A percentile compares a stretch with the other conserved stretches of the same genome.
These are phyloP conservation scores for Philantomba maxwellii DNA, from an alignment of 2,113 vertebrate species.

Conservation along the genomic window DNA sequence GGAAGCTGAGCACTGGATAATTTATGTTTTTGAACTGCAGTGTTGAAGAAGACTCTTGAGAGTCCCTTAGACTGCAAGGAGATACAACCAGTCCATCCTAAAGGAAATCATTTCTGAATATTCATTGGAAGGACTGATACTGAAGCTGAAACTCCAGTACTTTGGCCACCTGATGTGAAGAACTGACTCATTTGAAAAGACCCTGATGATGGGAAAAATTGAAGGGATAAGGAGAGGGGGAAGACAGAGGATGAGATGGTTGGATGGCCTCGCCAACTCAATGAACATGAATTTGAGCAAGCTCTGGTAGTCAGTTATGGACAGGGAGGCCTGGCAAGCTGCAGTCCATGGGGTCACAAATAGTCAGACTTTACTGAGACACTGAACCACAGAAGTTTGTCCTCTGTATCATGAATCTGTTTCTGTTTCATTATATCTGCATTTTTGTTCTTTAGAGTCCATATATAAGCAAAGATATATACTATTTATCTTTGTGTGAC, in stretches of 20 bases:
- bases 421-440: background rate
- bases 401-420: background rate
- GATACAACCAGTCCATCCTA: background rate
- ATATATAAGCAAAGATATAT: background rate
- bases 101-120: background rate
- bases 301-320: background rate
- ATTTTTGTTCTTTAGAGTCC: background rate
- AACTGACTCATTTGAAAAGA: background rate
- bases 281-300: background rate
- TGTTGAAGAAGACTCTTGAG: background rate
- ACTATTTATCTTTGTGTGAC: background rate
- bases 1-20: background rate
- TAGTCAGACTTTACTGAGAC: background rate
- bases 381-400: background rate
- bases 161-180: background rate
- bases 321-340: background rate
- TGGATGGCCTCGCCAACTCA: background rate
- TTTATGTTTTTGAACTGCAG: background rate
- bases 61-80: background rate
- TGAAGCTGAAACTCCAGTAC: background rate
- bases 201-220: background rate
- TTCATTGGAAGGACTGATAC: background rate
- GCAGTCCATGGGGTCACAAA: background rate
- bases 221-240: background rate
- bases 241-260: background rate